Base-by-base conservation (phyloP, 2,888 invertebrate genomes). In the Callosobruchus maculatus region DNA sequence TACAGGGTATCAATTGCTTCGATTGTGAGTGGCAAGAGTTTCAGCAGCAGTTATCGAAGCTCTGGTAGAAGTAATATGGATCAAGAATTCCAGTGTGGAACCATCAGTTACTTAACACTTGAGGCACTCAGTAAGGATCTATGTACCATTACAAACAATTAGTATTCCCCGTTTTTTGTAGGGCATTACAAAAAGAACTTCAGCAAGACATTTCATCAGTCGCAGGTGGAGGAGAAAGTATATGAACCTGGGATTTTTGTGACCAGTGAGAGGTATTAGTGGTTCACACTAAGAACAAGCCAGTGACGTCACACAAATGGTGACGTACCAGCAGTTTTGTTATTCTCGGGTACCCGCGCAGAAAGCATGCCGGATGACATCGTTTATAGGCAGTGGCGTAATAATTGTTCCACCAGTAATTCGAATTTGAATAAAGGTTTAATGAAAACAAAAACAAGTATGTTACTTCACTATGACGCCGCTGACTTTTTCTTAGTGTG, bases 201-300 rank as follows among this genome's bases (percentile, higher is more conserved):
- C 71, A 79, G 80, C 21, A 82, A 82, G 71, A 84, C 84, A 73
- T 86, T 84, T 71, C 78, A 79, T 67, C 85, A 85, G 74, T 84
- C 84, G 0, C 82, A 83, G 74, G 80, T 85, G 3, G 86, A 86
- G 77, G 86, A 86, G 78, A 82, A 80, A 49, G 77, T 83, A 13
- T 86, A 85, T 72, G 83, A 84, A 75, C 83, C 84, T 18, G 85
- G 85, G 30, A 84, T 86, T 31, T 83, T 82, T 71, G 77, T 78
- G 9, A 84, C 86, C 0, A 84, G 84, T 70, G 86, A 86, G 79
- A 83, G 81, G 85, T 85, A 77, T 18, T 49, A 13, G 13, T n/a
- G n/a, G n/a, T n/a, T n/a, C n/a, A n/a, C n/a, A n/a, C n/a, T n/a
- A n/a, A n/a, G n/a, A n/a, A n/a, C n/a, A n/a, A n/a, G n/a, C n/a